phyloP scores from a whole-genome alignment of 2,888 invertebrate genomes.

The Nomada lathburiana region DNA sequence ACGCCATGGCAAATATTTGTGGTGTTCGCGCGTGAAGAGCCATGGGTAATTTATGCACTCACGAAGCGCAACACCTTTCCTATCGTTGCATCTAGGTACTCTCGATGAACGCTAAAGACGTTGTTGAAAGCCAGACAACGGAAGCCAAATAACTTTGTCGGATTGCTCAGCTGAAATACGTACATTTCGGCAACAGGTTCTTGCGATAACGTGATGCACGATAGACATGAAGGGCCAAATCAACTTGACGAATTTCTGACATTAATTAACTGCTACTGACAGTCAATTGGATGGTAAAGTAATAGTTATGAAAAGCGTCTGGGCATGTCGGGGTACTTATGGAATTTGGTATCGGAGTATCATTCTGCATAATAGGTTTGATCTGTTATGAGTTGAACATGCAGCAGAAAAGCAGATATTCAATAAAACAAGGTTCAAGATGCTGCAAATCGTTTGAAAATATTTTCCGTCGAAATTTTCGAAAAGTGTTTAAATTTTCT shows the following conservation, averaged over 20 bases:
- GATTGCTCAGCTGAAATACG: background rate
- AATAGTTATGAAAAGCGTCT: no score
- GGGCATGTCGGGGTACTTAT: no score
- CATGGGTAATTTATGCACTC: constrained; percentile 63
- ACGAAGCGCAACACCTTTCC: constrained; percentile 50
- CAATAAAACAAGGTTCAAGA: no score
- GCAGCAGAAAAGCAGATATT: no score
- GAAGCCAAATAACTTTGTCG: background rate
- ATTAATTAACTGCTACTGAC: background rate
- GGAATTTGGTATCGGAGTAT: no score
- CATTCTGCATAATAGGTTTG: no score
- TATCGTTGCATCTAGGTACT: constrained; percentile 51
- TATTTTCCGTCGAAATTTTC: no score
- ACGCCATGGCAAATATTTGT: constrained; percentile 64
- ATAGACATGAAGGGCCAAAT: background rate
- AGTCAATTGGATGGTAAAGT: background rate
- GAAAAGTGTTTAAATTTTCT: no score
- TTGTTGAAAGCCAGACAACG: background rate
- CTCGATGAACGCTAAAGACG: background rate
- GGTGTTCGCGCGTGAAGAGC: constrained; percentile 59
- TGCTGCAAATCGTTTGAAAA: no score
- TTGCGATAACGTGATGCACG: background rate
- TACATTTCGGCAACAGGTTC: constrained; percentile 11
- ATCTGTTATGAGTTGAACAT: no score
- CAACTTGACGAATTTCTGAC: background rate